Conservation (phyloP, 1,140 invertebrate genomes). For the Gonioctena quinquepunctata region DNA sequence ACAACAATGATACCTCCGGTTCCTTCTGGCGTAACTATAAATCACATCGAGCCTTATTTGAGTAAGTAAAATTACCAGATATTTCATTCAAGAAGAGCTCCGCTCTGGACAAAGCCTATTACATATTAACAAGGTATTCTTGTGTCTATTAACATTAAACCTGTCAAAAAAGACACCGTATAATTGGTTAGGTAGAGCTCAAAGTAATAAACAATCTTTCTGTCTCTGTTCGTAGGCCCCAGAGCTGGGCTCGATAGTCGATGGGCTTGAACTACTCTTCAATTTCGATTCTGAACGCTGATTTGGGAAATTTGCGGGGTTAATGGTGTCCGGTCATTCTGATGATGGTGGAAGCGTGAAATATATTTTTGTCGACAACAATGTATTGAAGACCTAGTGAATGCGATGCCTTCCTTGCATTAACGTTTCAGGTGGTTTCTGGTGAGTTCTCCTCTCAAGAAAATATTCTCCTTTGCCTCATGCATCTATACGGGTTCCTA, state of each 20-base stretch:
- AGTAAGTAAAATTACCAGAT: constrained; percentile 26
- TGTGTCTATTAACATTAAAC: constrained; percentile 54
- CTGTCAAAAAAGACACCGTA: constrained; percentile 54
- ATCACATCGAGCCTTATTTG: constrained; percentile 4
- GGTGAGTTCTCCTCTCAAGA: too few relatives aligned
- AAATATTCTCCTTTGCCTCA: too few relatives aligned
- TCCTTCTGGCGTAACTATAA: background rate
- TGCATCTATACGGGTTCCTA: too few relatives aligned
- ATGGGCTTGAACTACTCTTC: background rate
- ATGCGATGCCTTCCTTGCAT: too few relatives aligned
- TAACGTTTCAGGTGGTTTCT: too few relatives aligned
- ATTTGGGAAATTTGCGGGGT: too few relatives aligned
- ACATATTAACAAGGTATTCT: constrained; percentile 55
- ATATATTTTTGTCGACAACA: too few relatives aligned
- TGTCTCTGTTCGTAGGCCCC: constrained; percentile 31
- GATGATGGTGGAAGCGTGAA: too few relatives aligned
- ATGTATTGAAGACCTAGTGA: too few relatives aligned
- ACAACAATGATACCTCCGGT: background rate
- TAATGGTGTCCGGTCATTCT: too few relatives aligned
- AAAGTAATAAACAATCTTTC: constrained; percentile 52
- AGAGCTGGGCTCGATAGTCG: background rate
- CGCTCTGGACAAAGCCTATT: constrained; percentile 43
- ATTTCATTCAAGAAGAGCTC: constrained; percentile 21
- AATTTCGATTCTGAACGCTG: too few relatives aligned
- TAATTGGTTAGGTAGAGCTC: constrained; percentile 53